Conservation (phyloP, 2,113 vertebrate species). For the Microcebus jonahi region DNA sequence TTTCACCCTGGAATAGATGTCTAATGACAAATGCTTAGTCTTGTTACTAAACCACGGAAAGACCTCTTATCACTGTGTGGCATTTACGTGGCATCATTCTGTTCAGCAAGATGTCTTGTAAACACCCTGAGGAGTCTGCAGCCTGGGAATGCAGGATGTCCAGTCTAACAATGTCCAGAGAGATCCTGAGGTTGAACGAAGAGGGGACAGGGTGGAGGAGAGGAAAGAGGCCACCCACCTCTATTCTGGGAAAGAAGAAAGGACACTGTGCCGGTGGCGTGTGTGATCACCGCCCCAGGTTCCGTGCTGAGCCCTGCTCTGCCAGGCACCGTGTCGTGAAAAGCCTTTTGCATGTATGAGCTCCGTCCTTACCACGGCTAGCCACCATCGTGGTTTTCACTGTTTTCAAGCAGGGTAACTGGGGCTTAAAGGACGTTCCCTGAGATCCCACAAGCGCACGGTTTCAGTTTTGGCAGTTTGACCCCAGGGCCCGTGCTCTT, state of each 20-base stretch:
- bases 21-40: background rate
- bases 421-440: too few relatives aligned
- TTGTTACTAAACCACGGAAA: background rate
- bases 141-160: background rate
- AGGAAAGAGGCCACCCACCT: background rate
- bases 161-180: background rate
- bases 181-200: background rate
- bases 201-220: background rate
- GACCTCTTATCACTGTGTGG: background rate
- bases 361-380: fast-evolving
- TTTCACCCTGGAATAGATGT: background rate
- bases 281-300: background rate
- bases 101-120: background rate
- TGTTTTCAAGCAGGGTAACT: too few relatives aligned
- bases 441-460: background rate
- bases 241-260: background rate
- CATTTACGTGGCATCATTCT: background rate
- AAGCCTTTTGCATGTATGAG: background rate
- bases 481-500: background rate
- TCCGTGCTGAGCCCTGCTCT: background rate
- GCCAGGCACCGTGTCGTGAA: fast-evolving
- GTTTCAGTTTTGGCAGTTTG: background rate
- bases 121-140: background rate
- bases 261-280: fast-evolving
- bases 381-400: background rate